Conservation (phyloP, 2,888 invertebrate species). For the Malacosoma neustria region DNA sequence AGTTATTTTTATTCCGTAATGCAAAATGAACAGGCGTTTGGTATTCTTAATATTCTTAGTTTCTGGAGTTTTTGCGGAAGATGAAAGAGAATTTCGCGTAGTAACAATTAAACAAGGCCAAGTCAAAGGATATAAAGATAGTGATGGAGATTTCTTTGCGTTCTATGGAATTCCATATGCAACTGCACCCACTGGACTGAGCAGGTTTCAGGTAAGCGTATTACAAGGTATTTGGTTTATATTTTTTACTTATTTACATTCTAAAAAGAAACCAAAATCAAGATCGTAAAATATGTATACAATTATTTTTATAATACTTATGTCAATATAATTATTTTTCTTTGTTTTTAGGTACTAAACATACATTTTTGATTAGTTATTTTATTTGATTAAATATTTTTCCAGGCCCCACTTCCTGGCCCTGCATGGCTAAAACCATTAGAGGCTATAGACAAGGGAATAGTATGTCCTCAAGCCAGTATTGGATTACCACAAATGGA, state of each 20-base stretch:
- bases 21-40: background rate
- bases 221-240: too few relatives aligned
- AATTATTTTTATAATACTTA: background rate
- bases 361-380: background rate
- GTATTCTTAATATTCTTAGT: background rate
- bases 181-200: constrained; percentile 31
- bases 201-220: constrained; percentile 34
- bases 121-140: constrained; percentile 27
- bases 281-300: too few relatives aligned
- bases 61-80: constrained; percentile 3
- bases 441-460: constrained; percentile 20
- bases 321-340: background rate
- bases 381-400: constrained; percentile 4
- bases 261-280: too few relatives aligned
- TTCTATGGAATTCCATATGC: constrained; percentile 45
- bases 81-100: constrained; percentile 9
- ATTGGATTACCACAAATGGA: background rate
- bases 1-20: too few relatives aligned
- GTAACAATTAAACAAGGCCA: constrained; percentile 29
- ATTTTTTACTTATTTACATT: background rate
- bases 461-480: constrained; percentile 26
- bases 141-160: constrained; percentile 19
- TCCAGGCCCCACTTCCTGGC: constrained; percentile 29
- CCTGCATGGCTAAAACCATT: constrained; percentile 21
- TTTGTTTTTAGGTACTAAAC: background rate